These are phyloP conservation scores for Napeogenes sylphis DNA, from an alignment of 2,888 invertebrate genomes.

Conservation along the genomic window DNA sequence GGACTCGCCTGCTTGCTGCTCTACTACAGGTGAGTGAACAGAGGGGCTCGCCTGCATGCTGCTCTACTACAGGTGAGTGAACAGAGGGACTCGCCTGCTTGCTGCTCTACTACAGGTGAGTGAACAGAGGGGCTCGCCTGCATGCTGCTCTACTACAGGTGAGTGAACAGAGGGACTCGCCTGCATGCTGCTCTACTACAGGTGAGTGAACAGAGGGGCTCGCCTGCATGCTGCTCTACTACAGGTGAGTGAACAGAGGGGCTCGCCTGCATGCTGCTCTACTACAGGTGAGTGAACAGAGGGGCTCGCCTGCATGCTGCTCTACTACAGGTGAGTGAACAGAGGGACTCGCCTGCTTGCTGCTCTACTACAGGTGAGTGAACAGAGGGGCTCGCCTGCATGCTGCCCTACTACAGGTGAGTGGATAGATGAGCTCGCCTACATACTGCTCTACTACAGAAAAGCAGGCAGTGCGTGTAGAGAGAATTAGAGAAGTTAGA, in stretches of 20 bases:
- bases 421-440: not conserved
- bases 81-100: conserved; percentile 80
- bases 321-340: conserved; percentile 79
- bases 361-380: conserved; percentile 80
- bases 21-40: conserved; percentile 41
- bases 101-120: conserved; percentile 82
- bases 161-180: conserved; percentile 67
- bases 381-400: conserved; percentile 78
- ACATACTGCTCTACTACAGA: too few relatives aligned
- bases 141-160: conserved; percentile 85
- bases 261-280: conserved; percentile 83
- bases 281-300: conserved; percentile 74
- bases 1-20: too few relatives aligned
- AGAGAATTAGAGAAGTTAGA: not conserved
- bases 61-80: conserved; percentile 79
- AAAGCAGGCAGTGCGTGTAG: too few relatives aligned
- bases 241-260: conserved; percentile 74
- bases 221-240: conserved; percentile 84
- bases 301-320: conserved; percentile 82
- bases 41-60: conserved; percentile 82
- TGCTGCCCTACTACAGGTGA: conserved; percentile 83
- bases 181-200: conserved; percentile 85
- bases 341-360: conserved; percentile 82
- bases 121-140: conserved; percentile 76
- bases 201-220: conserved; percentile 73